A percentile compares a stretch with the other conserved stretches of the same genome.
Evolutionary conservation across 1,140 invertebrate genomes (phyloP).

Genomic region (Heliconius melpomene): DNA sequence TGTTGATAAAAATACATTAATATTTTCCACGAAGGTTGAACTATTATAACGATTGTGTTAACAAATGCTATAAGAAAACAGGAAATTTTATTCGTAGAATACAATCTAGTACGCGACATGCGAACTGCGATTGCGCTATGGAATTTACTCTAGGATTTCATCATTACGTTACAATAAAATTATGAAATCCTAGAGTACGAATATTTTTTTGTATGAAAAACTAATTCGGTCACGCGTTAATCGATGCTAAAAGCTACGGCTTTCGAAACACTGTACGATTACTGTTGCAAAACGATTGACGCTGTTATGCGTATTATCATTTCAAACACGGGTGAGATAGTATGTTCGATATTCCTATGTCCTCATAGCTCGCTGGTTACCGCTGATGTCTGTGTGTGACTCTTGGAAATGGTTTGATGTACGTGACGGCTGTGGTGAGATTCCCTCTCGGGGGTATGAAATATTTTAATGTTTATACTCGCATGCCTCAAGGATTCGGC

Average conservation of each 20-base stretch:
- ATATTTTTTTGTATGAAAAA: slow-evolving; percentile 14
- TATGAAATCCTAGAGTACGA: too few species aligned
- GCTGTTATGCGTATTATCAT: slow-evolving; percentile 33
- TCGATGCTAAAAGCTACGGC: slow-evolving; percentile 28
- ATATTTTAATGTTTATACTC: too few species aligned
- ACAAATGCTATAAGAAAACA: slow-evolving; percentile 29
- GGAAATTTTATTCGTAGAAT: slow-evolving; percentile 21
- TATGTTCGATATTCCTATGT: background rate
- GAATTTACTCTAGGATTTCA: slow-evolving; percentile 20
- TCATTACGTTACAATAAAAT: slow-evolving; percentile 5
- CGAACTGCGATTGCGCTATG: slow-evolving; percentile 11
- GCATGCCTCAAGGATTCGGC: too few species aligned
- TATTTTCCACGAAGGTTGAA: slow-evolving; percentile 9
- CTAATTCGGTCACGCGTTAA: slow-evolving; percentile 31
- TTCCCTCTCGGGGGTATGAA: too few species aligned
- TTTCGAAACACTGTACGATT: slow-evolving; percentile 32
- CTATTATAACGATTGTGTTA: slow-evolving; percentile 3
- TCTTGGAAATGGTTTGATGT: background rate
- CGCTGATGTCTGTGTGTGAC: background rate
- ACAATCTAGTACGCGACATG: slow-evolving; percentile 30
- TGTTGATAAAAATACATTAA: background rate
- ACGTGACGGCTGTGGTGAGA: too few species aligned
- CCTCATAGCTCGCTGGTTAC: background rate
- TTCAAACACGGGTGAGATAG: slow-evolving; percentile 15
- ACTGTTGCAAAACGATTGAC: slow-evolving; percentile 35